Evolutionary conservation across 2,113 vertebrate genomes (phyloP), one percentile per base, ranked within the genome.

Genomic region (Istiophorus platypterus): DNA sequence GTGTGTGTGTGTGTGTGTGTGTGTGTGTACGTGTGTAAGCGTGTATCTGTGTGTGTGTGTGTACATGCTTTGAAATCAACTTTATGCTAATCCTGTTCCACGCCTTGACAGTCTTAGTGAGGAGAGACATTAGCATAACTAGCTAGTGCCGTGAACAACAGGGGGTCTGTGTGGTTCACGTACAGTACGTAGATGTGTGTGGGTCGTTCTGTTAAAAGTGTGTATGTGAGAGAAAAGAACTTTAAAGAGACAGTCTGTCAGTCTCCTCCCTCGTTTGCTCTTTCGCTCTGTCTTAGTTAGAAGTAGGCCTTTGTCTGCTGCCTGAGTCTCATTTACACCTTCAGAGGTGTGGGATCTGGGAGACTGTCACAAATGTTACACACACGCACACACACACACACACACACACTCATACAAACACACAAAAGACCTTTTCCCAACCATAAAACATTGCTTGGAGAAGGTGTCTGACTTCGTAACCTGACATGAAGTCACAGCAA

Each of bases 11-110:
- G 31, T 34, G 31, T 34, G 31, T 34, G 31, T 34, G 31, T 34
- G 31, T 34, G 31, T 34, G 31, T 34, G 31, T 34, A 6, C 6
- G 31, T 74, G 45, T 74, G 26, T n/a, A n/a, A n/a, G n/a, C n/a
- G n/a, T 76, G 71, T 51, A 20, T 83, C 56, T 57, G 66, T 54
- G 62, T 59, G 70, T 57, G 64, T 76, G 72, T 51, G 65, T 42
- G 57, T 72, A 45, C 59, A 29, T 56, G 76, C 86, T 89, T 89
- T 90, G 84, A 91, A 89, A 92, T 93, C 91, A 93, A 88, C 92
- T 93, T 94, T 84, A 92, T 94, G 89, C 81, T 87, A 95, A 94
- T 94, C 85, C 77, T 54, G 58, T 89, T 92, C 89, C 85, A 89
- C 83, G 86, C 88, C 81, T 92, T 89, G 88, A 91, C 91, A 92